Conservation (phyloP, 2,797 vertebrate species). For the Alectoris magna region DNA sequence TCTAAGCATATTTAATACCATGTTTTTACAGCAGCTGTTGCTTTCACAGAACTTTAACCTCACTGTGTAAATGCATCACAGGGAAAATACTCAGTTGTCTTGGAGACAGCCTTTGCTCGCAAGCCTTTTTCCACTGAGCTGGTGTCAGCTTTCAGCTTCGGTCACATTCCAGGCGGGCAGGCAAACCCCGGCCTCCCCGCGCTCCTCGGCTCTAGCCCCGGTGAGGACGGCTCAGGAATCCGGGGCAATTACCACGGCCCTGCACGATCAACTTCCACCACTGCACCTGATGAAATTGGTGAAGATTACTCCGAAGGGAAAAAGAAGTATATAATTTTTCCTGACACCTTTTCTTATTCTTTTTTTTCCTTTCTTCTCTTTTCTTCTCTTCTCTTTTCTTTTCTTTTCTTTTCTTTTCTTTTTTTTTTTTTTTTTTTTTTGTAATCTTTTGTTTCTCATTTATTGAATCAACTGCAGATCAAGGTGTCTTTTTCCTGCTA, state of each 20-base stretch:
- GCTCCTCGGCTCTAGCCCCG: constrained; percentile 82
- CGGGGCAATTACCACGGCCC: constrained; percentile 78
- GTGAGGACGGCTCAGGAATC: constrained; percentile 86
- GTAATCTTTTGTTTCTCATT: constrained; percentile 58
- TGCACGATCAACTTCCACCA: constrained; percentile 72
- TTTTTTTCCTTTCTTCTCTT: background rate
- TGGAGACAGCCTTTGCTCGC: constrained; percentile 79
- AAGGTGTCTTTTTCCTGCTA: constrained; percentile 78
- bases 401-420: background rate
- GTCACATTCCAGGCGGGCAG: constrained; percentile 76
- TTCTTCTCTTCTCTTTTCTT: background rate
- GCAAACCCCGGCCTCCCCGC: constrained; percentile 69
- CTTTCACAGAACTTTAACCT: constrained; percentile 92
- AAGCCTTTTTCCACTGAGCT: constrained; percentile 71
- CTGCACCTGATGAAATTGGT: constrained; percentile 84
- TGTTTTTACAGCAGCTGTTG: constrained; percentile 92
- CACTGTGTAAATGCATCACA: constrained; percentile 79
- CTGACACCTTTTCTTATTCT: background rate
- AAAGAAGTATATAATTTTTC: constrained; percentile 81
- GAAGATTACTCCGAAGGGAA: constrained; percentile 71
- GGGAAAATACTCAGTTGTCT: constrained; percentile 79
- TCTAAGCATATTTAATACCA: constrained; percentile 80
- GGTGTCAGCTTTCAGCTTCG: constrained; percentile 86
- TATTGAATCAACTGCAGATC: constrained; percentile 47
- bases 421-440: background rate